Conservation (phyloP, 2,888 invertebrate species). For the Palloptera scutellata region DNA sequence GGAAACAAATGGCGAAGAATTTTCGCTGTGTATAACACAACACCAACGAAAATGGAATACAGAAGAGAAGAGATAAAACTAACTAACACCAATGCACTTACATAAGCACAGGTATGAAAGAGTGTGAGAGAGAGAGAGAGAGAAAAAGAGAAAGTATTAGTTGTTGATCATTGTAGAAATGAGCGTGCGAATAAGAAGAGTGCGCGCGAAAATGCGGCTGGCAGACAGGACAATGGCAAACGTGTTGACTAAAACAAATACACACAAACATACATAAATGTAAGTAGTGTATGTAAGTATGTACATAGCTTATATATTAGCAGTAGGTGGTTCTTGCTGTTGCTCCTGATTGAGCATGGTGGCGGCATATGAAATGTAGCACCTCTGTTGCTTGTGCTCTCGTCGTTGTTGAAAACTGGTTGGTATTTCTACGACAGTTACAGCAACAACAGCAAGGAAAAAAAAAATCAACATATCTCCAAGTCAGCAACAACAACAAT, state of each 20-base stretch:
- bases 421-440: no score
- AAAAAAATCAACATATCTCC: not conserved
- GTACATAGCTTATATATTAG: no score
- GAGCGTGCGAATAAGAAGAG: not conserved
- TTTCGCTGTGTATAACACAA: conserved; percentile 24
- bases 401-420: no score
- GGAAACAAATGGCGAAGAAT: no score
- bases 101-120: no score
- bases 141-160: not conserved
- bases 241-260: conserved; percentile 12
- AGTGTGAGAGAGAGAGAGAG: no score
- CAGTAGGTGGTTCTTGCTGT: no score
- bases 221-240: conserved; percentile 25
- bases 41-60: conserved; percentile 15
- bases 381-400: no score
- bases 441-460: not conserved
- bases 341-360: no score
- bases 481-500: not conserved
- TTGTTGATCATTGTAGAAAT: conserved; percentile 15
- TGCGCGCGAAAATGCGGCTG: not conserved
- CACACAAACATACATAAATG: not conserved
- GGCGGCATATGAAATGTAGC: no score
- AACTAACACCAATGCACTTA: not conserved
- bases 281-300: no score
- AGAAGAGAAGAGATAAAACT: not conserved